Base-by-base conservation (phyloP, 2,113 vertebrate genomes). In the Nesospiza acunhae region DNA sequence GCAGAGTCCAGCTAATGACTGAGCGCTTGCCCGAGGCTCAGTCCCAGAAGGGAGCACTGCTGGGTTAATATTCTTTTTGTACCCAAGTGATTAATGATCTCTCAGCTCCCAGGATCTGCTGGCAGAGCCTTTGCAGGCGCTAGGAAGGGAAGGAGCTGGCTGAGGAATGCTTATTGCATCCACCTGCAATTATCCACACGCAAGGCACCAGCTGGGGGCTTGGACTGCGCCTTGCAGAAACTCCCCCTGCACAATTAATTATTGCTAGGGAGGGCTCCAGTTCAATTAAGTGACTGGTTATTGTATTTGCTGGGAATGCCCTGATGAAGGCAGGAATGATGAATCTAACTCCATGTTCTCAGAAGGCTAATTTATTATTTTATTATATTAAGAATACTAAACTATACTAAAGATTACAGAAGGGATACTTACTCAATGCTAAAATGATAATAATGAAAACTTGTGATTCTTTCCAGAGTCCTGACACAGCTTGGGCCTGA, bases 231-330 rank as follows among this genome's bases (percentile, higher is more conserved):
- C 6, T 59, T 28, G 31, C 22, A 50, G 64, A 70, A 63, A 15
- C 22, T 39, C 23, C 41, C n/a, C 9, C 7, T 6, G 37, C 12
- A 15, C 19, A 33, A 15, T 10, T 33, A 11, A 39, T 14, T 35
- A 2, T 9, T 30, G 37, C 31, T 23, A 78, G 27, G 30, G 37
- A 81, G 19, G 70, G 75, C 64, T 55, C 19, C 49, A 91, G 80
- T 39, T 89, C 59, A 78, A 93, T 94, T 55, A 75, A 95, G 85
- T 77, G 84, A 92, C 24, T 37, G 53, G 53, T 31, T 55, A 19
- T 31, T 55, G 30, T 55, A 8, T 31, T 55, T 55, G 53, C 53
- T 6, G 53, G 52, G 52, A 53, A 19, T 53, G 52, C 52, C 52
- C 52, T 19, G 11, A 19, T 7, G 11, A 53, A 31, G 28, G 53